Evolutionary conservation across 2,888 invertebrate genomes (phyloP), one percentile per base, ranked within the genome.

Genomic region (Mythimna albipuncta): DNA sequence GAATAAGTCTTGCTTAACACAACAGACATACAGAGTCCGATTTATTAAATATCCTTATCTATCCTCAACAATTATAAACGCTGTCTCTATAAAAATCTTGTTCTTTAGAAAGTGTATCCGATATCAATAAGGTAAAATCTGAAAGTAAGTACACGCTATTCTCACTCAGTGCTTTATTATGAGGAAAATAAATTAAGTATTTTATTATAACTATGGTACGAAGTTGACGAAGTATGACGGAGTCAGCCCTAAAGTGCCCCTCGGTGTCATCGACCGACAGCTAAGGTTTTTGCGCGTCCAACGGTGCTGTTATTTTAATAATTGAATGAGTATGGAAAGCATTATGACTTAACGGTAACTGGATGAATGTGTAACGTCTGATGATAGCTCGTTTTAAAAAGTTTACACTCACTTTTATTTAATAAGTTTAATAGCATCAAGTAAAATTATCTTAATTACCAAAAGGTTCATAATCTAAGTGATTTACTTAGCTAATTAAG

Each of bases 221-320:
- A 86, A 89, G 88, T 90, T 91, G 90, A 87, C 91, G 90, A 89
- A 90, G 92, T 94, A 92, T 92, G 92, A 94, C 92, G 92, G 80
- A 93, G 92, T 89, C 91, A 92, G 94, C 96, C 95, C 95, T 95
- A 94, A 95, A 95, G 95, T 94, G 95, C 95, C 95, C 90, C 95
- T 90, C 90, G 89, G 91, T 92, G 95, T 95, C 95, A 93, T 91
- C 92, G 96, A 95, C 95, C 96, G 93, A 86, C 91, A 89, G 91
- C 91, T 91, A 94, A 95, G 94, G 95, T 93, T 93, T 94, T 93
- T 95, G 95, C 94, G 93, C 94, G 93, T 91, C 89, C 92, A 92
- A 92, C 92, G 92, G 93, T 93, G 93, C 93, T 94, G 93, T 93
- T 95, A 93, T 94, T 94, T 94, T 94, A 94, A 94, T 92, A 94